phyloP scores from a whole-genome alignment of 2,113 vertebrate genomes.

The Petaurus breviceps region DNA sequence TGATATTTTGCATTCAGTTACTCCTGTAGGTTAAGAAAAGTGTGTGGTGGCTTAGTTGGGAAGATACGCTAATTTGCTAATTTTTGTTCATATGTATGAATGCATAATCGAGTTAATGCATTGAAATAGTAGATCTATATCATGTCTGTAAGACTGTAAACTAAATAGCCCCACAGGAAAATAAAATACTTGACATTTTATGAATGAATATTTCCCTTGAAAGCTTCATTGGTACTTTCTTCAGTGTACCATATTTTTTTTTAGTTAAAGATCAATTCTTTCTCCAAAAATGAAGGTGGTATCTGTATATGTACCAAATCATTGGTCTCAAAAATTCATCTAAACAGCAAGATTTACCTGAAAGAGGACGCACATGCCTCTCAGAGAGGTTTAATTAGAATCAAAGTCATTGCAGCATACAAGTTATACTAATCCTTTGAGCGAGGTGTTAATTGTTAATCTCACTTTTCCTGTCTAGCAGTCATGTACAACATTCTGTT shows the following conservation, averaged over 20 bases:
- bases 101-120: neutral
- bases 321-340: neutral
- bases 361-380: neutral
- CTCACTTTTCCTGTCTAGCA: constrained; percentile 77
- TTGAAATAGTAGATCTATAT: neutral
- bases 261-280: neutral
- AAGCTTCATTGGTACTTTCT: neutral
- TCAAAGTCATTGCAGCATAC: neutral
- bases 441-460: constrained; percentile 80
- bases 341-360: neutral
- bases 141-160: neutral
- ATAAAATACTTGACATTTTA: neutral
- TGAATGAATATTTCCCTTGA: neutral
- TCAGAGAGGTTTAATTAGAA: constrained; percentile 76
- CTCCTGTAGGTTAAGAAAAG: neutral
- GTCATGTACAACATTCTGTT: constrained; percentile 66
- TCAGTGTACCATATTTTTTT: neutral
- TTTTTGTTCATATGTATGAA: neutral
- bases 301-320: neutral
- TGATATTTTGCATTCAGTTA: neutral
- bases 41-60: neutral
- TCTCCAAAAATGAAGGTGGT: neutral
- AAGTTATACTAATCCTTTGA: constrained; percentile 76
- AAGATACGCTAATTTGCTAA: neutral
- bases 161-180: neutral